Percentiles rank a stretch among this genome's conserved stretches.
Conservation (phyloP, 2,888 invertebrate species). For the Corbicula japonica region DNA sequence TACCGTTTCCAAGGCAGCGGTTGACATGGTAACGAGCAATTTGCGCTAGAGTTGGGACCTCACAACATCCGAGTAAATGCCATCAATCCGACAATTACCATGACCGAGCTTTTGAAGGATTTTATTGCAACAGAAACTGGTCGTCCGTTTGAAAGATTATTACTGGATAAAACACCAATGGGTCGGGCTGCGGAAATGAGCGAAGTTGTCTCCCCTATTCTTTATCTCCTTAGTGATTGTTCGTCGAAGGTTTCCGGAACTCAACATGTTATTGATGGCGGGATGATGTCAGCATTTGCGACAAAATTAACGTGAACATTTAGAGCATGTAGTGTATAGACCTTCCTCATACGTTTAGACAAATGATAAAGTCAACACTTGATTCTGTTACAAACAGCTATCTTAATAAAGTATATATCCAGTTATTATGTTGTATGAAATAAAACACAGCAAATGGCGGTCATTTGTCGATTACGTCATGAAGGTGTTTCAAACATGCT, state of each 20-base stretch:
- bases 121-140: neutral
- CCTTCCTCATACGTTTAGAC: too few species aligned
- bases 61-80: constrained; percentile 93
- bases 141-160: neutral
- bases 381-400: too few species aligned
- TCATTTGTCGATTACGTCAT: too few species aligned
- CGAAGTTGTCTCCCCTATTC: constrained; percentile 1
- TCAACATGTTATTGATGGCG: constrained; percentile 5
- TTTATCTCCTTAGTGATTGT: constrained; percentile 12
- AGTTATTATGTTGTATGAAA: too few species aligned
- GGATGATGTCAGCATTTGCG: constrained; percentile 6
- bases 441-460: too few species aligned
- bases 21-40: constrained; percentile 28
- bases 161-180: neutral
- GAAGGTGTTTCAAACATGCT: too few species aligned
- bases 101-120: constrained; percentile 88
- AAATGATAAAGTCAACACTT: too few species aligned
- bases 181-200: neutral
- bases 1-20: constrained; percentile 13
- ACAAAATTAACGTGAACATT: too few species aligned
- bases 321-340: too few species aligned
- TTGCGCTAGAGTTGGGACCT: constrained; percentile 16
- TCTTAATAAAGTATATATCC: too few species aligned
- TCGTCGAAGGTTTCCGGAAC: constrained; percentile 24
- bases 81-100: constrained; percentile 96